Conservation (phyloP, 64 coral and sea anemone species). For the Stichodactyla mertensii region DNA sequence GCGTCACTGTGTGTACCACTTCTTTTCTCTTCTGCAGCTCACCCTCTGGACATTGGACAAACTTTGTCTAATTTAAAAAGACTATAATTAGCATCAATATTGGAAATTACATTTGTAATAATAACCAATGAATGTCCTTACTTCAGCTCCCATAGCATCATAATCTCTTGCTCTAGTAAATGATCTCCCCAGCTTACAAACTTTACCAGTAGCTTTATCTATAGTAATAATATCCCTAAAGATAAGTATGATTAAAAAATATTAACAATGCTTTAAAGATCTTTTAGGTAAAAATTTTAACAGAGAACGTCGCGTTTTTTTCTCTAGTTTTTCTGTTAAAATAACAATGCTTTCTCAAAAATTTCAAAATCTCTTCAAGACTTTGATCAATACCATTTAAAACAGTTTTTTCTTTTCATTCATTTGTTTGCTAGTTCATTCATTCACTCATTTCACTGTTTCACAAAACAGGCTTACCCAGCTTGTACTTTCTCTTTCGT, state of each 20-base stretch:
- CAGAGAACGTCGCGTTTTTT: too few species aligned
- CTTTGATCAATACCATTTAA: too few species aligned
- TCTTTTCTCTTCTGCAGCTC: conserved; percentile 99
- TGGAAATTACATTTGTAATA: too few species aligned
- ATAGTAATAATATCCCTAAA: conserved; percentile 95
- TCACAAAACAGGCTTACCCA: conserved; percentile 47
- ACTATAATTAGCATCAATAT: neutral
- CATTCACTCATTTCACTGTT: too few species aligned
- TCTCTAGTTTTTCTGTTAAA: too few species aligned
- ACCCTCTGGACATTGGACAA: conserved; percentile 97
- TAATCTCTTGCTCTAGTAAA: conserved; percentile 97
- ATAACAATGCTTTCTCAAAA: neutral
- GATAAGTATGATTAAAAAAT: neutral
- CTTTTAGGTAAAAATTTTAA: too few species aligned
- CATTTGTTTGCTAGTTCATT: too few species aligned
- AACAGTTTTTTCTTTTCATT: too few species aligned
- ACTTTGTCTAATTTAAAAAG: conserved; percentile 70
- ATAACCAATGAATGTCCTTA: neutral
- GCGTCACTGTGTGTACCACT: conserved; percentile 98
- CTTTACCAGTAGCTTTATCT: conserved; percentile 98
- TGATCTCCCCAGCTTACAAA: conserved; percentile 93
- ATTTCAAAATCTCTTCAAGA: neutral
- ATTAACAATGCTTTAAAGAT: neutral
- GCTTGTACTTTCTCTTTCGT: conserved; percentile 99
- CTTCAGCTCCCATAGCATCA: conserved; percentile 97